A percentile compares a stretch with the other conserved stretches of the same genome.
Conservation (phyloP, 2,888 invertebrate genomes). For the Monochamus alternatus region DNA sequence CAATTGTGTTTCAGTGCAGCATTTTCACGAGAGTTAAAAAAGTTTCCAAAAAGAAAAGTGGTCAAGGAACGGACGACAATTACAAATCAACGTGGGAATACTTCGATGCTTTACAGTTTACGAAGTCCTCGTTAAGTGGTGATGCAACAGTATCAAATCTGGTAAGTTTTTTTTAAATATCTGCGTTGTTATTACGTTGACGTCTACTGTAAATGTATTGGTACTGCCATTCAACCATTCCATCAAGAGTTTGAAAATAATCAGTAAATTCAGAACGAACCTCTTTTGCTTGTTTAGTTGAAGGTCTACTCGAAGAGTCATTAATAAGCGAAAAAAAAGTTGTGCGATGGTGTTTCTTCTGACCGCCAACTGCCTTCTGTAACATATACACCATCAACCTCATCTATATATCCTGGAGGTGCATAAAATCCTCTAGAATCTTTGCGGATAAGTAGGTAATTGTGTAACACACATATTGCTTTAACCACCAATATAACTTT, state of each 20-base stretch:
- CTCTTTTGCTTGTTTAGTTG: not conserved
- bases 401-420: not conserved
- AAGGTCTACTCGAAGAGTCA: not conserved
- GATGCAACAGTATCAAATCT: not conserved
- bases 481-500: not conserved
- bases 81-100: slow-evolving; percentile 17
- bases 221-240: not conserved
- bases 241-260: slow-evolving; percentile 1
- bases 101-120: slow-evolving; percentile 12
- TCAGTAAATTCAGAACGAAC: slow-evolving; percentile 3
- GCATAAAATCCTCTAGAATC: not conserved
- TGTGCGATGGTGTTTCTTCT: slow-evolving; percentile 9
- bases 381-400: not conserved
- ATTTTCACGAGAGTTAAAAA: not conserved
- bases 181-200: not conserved
- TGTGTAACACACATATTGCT: slow-evolving; percentile 3
- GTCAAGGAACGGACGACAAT: not conserved
- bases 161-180: not conserved
- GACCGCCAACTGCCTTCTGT: not conserved
- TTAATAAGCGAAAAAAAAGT: not conserved
- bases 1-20: not conserved
- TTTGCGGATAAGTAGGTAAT: slow-evolving; percentile 9
- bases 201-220: not conserved
- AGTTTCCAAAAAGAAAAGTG: not conserved
- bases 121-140: slow-evolving; percentile 16